phyloP scores from a whole-genome alignment of 2,113 vertebrate species.

The Octodon degus region DNA sequence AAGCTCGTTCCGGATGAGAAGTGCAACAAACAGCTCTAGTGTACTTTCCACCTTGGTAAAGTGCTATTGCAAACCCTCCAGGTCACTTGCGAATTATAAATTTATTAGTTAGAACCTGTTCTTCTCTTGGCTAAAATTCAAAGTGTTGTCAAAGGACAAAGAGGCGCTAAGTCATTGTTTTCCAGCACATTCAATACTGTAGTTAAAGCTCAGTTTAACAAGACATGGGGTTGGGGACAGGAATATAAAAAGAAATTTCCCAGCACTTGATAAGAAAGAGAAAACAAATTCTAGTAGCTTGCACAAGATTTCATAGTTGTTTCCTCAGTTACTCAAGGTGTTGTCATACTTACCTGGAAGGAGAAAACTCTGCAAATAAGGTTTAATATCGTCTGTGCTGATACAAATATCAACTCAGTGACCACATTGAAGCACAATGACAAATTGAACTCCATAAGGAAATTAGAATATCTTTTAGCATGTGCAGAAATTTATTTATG shows the following conservation, averaged over 20 bases:
- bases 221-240: background rate
- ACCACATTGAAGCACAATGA: constrained; percentile 1
- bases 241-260: background rate
- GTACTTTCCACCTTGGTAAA: constrained; percentile 64
- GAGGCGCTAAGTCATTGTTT: background rate
- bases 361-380: background rate
- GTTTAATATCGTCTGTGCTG: background rate
- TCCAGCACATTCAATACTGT: background rate
- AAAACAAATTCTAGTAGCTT: background rate
- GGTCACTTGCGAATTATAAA: constrained; percentile 73
- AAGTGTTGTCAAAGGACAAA: constrained; percentile 40
- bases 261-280: background rate
- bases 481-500: constrained; percentile 56
- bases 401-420: constrained; percentile 31
- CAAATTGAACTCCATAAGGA: constrained; percentile 49
- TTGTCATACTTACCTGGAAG: background rate
- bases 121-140: constrained; percentile 1
- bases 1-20: constrained; percentile 56
- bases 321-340: background rate
- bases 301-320: constrained; percentile 1
- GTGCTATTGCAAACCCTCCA: constrained; percentile 50
- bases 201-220: constrained; percentile 33
- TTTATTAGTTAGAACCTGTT: background rate
- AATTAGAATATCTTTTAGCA: constrained; percentile 49
- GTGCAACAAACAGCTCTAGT: constrained; percentile 73